phyloP scores from a whole-genome alignment of 1,140 invertebrate species.

The Propsilocerus akamusi region DNA sequence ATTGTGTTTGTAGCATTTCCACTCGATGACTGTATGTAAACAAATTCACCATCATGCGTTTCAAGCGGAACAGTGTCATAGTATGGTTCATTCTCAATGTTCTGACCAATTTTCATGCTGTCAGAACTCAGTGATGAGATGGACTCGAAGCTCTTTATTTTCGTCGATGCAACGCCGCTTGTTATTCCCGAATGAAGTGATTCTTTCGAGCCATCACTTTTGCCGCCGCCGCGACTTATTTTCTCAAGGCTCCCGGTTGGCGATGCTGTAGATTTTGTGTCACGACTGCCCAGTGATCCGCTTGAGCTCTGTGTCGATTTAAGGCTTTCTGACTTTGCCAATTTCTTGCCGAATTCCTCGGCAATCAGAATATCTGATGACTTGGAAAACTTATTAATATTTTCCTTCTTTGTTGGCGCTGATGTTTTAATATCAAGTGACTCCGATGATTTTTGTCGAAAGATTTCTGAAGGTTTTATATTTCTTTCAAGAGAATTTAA shows the following conservation, averaged over 20 bases:
- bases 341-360: slow-evolving; percentile 21
- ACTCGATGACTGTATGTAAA: slow-evolving; percentile 40
- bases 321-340: slow-evolving; percentile 17
- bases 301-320: not conserved
- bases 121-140: slow-evolving; percentile 33
- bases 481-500: slow-evolving; percentile 22
- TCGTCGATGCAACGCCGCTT: slow-evolving; percentile 5
- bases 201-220: slow-evolving; percentile 20
- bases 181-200: slow-evolving; percentile 19
- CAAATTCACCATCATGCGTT: slow-evolving; percentile 55
- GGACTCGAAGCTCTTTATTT: slow-evolving; percentile 41
- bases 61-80: slow-evolving; percentile 68
- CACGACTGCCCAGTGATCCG: not conserved
- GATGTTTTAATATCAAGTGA: slow-evolving; percentile 17
- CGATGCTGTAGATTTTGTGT: not conserved
- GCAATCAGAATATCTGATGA: slow-evolving; percentile 17
- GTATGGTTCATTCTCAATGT: slow-evolving; percentile 44
- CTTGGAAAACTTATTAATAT: slow-evolving; percentile 17
- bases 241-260: slow-evolving; percentile 12
- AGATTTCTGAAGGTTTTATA: slow-evolving; percentile 22
- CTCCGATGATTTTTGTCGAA: slow-evolving; percentile 21
- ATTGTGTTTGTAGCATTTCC: not conserved
- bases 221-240: slow-evolving; percentile 12
- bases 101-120: slow-evolving; percentile 17
- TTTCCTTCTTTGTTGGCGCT: slow-evolving; percentile 15